phyloP scores from a whole-genome alignment of 2,888 invertebrate species.

The Fragum sueziense region DNA sequence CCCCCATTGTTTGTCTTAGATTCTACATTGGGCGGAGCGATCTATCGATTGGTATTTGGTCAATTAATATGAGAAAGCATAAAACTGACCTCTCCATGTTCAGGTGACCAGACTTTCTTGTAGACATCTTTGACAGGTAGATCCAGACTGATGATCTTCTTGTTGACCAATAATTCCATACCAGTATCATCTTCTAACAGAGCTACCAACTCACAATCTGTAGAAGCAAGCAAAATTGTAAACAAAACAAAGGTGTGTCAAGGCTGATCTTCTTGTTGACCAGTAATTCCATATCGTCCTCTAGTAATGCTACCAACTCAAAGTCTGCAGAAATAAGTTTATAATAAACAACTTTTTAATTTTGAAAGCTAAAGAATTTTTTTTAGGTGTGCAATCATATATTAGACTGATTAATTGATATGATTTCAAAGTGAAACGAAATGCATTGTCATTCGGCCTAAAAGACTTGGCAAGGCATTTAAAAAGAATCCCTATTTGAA shows the following conservation, averaged over 20 bases:
- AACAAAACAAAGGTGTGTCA: constrained; percentile 87
- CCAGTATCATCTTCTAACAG: constrained; percentile 98
- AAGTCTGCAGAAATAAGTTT: constrained; percentile 87
- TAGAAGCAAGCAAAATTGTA: background rate
- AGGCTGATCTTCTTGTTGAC: constrained; percentile 99
- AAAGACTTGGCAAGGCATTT: too few species aligned
- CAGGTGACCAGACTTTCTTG: constrained; percentile 84
- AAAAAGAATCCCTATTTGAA: too few species aligned
- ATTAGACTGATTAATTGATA: too few species aligned
- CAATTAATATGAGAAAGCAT: too few species aligned
- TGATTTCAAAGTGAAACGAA: too few species aligned
- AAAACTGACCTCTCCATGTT: constrained; percentile 85
- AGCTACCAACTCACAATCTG: constrained; percentile 98
- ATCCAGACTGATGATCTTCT: constrained; percentile 98
- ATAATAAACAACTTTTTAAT: background rate
- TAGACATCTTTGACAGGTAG: constrained; percentile 93
- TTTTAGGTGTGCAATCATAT: too few species aligned
- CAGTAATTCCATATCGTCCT: constrained; percentile 96
- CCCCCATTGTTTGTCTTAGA: too few species aligned
- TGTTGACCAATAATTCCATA: constrained; percentile 94
- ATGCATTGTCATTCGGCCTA: too few species aligned
- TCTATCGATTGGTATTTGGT: too few species aligned
- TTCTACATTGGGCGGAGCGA: too few species aligned
- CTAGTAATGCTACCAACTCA: constrained; percentile 97
- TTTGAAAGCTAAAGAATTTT: too few species aligned